Percentiles rank a stretch among this genome's conserved stretches.
phyloP scores from a whole-genome alignment of 2,113 vertebrate genomes.

The Colistium nudipinnis region DNA sequence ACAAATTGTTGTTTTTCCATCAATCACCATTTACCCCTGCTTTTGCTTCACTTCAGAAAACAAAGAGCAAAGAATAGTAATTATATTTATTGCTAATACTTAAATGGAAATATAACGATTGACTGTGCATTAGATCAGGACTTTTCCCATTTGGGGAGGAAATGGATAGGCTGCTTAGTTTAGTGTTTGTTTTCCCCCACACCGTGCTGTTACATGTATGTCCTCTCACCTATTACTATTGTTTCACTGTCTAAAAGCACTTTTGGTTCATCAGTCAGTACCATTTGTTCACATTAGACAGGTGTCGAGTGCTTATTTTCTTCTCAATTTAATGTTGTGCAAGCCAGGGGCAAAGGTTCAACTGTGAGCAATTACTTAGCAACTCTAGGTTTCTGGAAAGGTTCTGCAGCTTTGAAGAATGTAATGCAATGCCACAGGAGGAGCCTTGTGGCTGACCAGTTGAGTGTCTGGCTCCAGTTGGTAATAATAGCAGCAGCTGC shows the following conservation, averaged over 20 bases:
- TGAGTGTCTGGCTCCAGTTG: conserved; percentile 64
- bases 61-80: background rate
- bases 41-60: background rate
- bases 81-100: background rate
- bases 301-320: conserved; percentile 62
- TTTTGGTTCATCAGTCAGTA: conserved; percentile 14
- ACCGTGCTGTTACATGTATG: conserved; percentile 15
- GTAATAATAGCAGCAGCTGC: conserved; percentile 72
- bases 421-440: conserved; percentile 62
- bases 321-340: conserved; percentile 38
- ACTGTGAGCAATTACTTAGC: conserved; percentile 61
- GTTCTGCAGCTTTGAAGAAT: conserved; percentile 55
- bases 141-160: background rate
- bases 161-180: background rate
- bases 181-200: background rate
- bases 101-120: background rate
- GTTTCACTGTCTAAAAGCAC: background rate
- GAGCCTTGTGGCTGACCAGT: conserved; percentile 46
- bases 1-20: background rate
- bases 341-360: conserved; percentile 55
- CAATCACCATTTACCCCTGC: background rate
- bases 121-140: background rate
- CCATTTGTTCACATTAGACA: conserved; percentile 47
- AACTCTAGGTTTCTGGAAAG: conserved; percentile 55
- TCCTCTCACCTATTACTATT: conserved; percentile 14